Percentiles rank a stretch among this genome's conserved stretches.
Evolutionary conservation across 2,113 vertebrate species (phyloP).

Genomic region (Callospermophilus lateralis): DNA sequence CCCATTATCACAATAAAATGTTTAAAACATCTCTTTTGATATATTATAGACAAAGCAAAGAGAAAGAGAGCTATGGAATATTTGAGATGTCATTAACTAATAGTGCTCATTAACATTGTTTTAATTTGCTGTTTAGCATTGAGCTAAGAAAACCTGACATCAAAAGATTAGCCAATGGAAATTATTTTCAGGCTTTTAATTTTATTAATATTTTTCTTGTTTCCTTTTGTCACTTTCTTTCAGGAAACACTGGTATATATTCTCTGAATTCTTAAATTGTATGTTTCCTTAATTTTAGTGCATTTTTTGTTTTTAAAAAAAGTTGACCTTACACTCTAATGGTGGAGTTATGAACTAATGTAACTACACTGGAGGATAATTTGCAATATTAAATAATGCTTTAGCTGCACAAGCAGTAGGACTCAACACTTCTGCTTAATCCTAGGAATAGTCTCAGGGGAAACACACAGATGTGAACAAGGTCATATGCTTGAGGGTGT

Average conservation of each 20-base stretch:
- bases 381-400: not conserved
- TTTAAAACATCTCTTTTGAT: too few species aligned
- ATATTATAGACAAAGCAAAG: too few species aligned
- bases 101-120: too few species aligned
- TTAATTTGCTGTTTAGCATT: too few species aligned
- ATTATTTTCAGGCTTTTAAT: not conserved
- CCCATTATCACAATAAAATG: too few species aligned
- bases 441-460: not conserved
- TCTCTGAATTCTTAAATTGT: not conserved
- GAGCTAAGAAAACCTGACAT: too few species aligned
- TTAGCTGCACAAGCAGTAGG: not conserved
- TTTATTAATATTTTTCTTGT: not conserved
- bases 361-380: not conserved
- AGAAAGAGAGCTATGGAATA: too few species aligned
- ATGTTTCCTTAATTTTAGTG: conserved; percentile 2
- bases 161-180: too few species aligned
- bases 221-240: not conserved
- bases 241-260: not conserved
- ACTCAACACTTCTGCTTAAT: not conserved
- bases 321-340: not conserved
- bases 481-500: not conserved
- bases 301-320: not conserved
- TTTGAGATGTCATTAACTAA: too few species aligned
- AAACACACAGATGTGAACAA: not conserved
- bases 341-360: not conserved